A percentile compares a stretch with the other conserved stretches of the same genome.
These are phyloP conservation scores for Hemiscyllium ocellatum DNA, from an alignment of 2,113 vertebrate genomes.

Conservation along the genomic window DNA sequence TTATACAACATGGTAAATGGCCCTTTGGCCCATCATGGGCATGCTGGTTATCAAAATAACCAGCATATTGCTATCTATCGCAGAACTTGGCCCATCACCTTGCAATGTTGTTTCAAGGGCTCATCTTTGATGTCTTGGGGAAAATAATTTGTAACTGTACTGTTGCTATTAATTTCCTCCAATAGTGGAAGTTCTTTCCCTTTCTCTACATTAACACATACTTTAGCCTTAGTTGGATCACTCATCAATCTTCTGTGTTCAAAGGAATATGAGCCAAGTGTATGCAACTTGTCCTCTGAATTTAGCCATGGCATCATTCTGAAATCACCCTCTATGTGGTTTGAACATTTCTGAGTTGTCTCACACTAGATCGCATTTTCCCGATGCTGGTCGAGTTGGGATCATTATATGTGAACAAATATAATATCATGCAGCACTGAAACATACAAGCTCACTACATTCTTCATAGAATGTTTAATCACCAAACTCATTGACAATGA, in stretches of 20 bases:
- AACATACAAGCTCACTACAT: background rate
- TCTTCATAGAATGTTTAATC: background rate
- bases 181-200: background rate
- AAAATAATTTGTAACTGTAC: background rate
- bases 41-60: no score
- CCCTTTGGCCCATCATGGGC: no score
- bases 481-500: background rate
- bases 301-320: background rate
- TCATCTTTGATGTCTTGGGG: background rate
- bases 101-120: no score
- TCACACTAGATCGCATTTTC: background rate
- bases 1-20: no score
- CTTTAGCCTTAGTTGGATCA: background rate
- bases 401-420: background rate
- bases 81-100: no score
- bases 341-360: background rate
- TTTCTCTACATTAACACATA: background rate
- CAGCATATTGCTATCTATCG: no score
- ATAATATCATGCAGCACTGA: background rate
- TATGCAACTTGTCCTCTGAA: background rate
- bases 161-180: background rate
- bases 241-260: background rate
- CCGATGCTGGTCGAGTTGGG: background rate
- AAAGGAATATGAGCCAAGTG: background rate
- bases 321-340: background rate